Conservation (phyloP, 2,113 vertebrate species). For the Columba livia region DNA sequence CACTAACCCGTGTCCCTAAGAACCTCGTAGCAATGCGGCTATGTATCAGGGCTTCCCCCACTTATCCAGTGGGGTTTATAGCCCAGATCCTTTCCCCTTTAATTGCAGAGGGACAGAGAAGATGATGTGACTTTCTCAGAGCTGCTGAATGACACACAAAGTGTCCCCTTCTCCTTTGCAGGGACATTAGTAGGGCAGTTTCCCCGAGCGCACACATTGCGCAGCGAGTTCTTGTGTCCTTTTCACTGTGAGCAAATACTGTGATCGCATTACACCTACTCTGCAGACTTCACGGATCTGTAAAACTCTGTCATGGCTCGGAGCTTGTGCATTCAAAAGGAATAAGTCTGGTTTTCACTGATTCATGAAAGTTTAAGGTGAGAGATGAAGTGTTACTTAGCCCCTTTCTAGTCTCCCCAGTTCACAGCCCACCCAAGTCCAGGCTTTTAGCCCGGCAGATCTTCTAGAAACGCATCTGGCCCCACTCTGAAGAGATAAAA, state of each 20-base stretch:
- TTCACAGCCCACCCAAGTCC: not conserved
- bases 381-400: not conserved
- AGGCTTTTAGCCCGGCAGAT: not conserved
- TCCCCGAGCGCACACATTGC: not conserved
- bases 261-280: not conserved
- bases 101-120: not conserved
- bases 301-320: not conserved
- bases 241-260: not conserved
- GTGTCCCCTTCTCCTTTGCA: not conserved
- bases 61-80: not conserved
- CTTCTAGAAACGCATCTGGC: not conserved
- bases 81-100: not conserved
- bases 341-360: not conserved
- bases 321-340: not conserved
- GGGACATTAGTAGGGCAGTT: not conserved
- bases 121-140: too few relatives aligned
- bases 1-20: too few relatives aligned
- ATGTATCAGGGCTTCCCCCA: not conserved
- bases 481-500: not conserved
- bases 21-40: not conserved
- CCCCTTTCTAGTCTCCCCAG: not conserved
- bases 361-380: not conserved
- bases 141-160: not conserved
- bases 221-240: accelerated
- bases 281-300: too few relatives aligned